Conservation (phyloP, 1,140 invertebrate genomes). For the Diprion similis region DNA sequence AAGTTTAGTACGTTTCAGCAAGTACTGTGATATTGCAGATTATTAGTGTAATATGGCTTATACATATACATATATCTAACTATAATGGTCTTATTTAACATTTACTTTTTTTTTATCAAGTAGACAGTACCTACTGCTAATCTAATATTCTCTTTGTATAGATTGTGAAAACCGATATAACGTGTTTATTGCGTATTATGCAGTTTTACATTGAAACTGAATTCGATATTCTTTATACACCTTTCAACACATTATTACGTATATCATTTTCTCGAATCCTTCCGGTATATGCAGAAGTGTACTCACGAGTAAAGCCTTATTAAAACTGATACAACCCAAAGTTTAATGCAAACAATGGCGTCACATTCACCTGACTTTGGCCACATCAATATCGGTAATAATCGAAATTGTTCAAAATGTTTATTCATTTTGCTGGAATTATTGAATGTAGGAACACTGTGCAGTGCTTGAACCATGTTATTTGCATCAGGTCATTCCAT, state of each 20-base stretch:
- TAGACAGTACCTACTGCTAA: conserved; percentile 16
- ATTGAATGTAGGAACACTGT: no score
- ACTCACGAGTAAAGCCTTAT: no score
- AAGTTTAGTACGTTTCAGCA: conserved; percentile 57
- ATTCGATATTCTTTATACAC: no score
- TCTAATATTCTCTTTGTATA: conserved; percentile 33
- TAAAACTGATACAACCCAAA: no score
- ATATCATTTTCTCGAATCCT: not conserved
- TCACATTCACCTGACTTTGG: no score
- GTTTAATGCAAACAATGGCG: no score
- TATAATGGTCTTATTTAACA: conserved; percentile 55
- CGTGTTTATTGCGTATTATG: conserved; percentile 49
- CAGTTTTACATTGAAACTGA: conserved; percentile 31
- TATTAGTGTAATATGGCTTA: conserved; percentile 57
- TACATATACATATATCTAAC: conserved; percentile 27
- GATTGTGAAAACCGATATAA: conserved; percentile 48
- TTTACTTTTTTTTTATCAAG: conserved; percentile 39
- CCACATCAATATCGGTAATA: no score
- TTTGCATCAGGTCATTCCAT: no score
- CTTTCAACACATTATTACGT: conserved; percentile 13
- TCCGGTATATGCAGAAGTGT: no score
- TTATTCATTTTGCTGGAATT: no score
- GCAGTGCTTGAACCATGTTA: no score
- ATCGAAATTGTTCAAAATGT: no score
- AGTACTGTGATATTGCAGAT: conserved; percentile 63